These are phyloP conservation scores for Lasioglossum lativentre DNA, from an alignment of 2,888 invertebrate species.

Conservation along the genomic window DNA sequence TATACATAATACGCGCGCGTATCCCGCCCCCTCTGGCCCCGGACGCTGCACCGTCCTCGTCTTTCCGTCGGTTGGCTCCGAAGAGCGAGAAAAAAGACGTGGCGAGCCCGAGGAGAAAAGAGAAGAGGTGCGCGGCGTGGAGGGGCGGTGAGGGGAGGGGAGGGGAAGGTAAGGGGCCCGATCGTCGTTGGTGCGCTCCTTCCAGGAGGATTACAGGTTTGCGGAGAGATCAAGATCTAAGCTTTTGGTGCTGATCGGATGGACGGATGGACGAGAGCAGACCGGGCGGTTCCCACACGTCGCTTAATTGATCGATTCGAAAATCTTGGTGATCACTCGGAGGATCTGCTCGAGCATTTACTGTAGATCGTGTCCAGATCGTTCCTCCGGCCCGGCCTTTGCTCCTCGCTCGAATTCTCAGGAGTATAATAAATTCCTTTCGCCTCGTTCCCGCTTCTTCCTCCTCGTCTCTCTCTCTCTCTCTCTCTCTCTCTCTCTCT, in stretches of 20 bases:
- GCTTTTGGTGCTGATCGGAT: slow-evolving; percentile 80
- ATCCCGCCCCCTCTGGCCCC: slow-evolving; percentile 28
- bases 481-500: not conserved
- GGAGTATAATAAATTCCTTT: slow-evolving; percentile 66
- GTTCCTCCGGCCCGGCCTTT: slow-evolving; percentile 48
- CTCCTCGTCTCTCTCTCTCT: not conserved
- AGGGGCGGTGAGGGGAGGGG: slow-evolving; percentile 9
- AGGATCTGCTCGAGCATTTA: slow-evolving; percentile 78
- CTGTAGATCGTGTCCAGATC: slow-evolving; percentile 73
- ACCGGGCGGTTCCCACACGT: slow-evolving; percentile 84
- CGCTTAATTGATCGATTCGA: slow-evolving; percentile 85
- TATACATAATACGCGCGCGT: slow-evolving; percentile 62
- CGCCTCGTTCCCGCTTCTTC: slow-evolving; percentile 34
- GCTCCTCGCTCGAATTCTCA: slow-evolving; percentile 62
- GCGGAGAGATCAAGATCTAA: slow-evolving; percentile 83
- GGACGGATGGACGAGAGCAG: slow-evolving; percentile 71
- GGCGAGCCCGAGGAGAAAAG: not conserved
- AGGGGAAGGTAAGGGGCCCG: slow-evolving; percentile 29
- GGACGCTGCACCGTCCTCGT: slow-evolving; percentile 34
- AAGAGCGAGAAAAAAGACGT: slow-evolving; percentile 17
- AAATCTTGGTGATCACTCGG: slow-evolving; percentile 83
- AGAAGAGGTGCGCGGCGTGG: not conserved
- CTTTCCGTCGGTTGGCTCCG: slow-evolving; percentile 14
- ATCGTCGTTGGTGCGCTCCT: slow-evolving; percentile 65
- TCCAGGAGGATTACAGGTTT: slow-evolving; percentile 84